Conservation (phyloP, 2,888 invertebrate genomes). For the Hypolimnas misippus region DNA sequence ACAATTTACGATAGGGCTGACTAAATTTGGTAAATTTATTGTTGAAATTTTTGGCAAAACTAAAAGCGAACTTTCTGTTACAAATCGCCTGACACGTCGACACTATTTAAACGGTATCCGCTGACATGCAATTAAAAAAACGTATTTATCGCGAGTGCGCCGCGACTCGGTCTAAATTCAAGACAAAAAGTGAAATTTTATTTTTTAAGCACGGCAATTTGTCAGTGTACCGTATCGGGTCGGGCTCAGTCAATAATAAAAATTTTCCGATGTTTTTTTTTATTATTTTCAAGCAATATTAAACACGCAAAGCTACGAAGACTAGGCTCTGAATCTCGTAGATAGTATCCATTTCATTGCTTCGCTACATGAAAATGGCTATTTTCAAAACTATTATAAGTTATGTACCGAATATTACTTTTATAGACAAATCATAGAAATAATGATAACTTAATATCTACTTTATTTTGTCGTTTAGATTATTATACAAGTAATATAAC, state of each 20-base stretch:
- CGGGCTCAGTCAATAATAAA: slow-evolving; percentile 77
- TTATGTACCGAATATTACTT: background rate
- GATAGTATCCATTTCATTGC: slow-evolving; percentile 69
- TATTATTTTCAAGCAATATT: slow-evolving; percentile 72
- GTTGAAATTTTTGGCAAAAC: slow-evolving; percentile 40
- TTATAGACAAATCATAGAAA: no score
- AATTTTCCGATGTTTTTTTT: slow-evolving; percentile 66
- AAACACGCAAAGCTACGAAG: slow-evolving; percentile 65
- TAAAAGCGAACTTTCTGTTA: slow-evolving; percentile 41
- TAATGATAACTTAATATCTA: no score
- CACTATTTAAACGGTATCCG: slow-evolving; percentile 53
- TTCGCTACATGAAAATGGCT: slow-evolving; percentile 45
- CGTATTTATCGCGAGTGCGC: slow-evolving; percentile 53
- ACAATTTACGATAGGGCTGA: slow-evolving; percentile 32
- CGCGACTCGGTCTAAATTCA: slow-evolving; percentile 55
- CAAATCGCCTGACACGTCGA: slow-evolving; percentile 60
- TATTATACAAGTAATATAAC: no score
- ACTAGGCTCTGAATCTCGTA: slow-evolving; percentile 58
- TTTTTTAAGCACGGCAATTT: slow-evolving; percentile 75
- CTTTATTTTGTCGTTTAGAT: no score
- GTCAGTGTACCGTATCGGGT: slow-evolving; percentile 74
- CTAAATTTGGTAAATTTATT: slow-evolving; percentile 44
- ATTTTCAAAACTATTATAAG: background rate
- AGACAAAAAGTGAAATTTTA: slow-evolving; percentile 56
- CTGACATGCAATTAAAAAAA: slow-evolving; percentile 61